Evolutionary conservation across 1,140 invertebrate genomes (phyloP), one percentile per base, ranked within the genome.

Genomic region (Solenopsis invicta): DNA sequence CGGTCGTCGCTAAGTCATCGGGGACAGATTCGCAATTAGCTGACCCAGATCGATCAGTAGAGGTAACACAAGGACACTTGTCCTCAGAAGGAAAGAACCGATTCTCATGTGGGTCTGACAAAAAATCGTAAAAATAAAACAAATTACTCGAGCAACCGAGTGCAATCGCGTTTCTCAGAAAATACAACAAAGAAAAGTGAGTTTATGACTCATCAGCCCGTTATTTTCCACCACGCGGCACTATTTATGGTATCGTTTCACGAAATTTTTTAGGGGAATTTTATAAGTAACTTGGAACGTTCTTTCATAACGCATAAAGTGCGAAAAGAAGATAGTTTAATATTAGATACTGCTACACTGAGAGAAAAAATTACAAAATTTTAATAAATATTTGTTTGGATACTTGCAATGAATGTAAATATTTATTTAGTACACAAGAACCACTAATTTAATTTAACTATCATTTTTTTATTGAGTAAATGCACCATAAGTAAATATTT

Each of bases 41-140:
- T 94, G 92, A 94, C 92, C 92, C 67, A 93, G 88, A 93, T 94
- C 76, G 87, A 87, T 89, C 87, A 84, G 91, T 93, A 93, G 90
- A 89, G 84, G 72, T 90, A 90, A 74, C 81, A 77, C 91, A 93
- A 93, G 92, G 92, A 66, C 72, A 45, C 1, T 50, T 54, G n/a
- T 34, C 37, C 64, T 59, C 56, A 82, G 67, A 87, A 74, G 85
- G 50, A 85, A 75, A 85, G 52, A 78, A 76, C 16, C 24, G 62
- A 66, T 77, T 4, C 9, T 74, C 52, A 10, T 41, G 13, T 56
- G 41, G 12, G 29, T 29, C 41, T 45, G 67, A 50, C 54, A 71
- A 64, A 84, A 86, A 76, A 16, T 87, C 29, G 62, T 12, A 37
- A 81, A 88, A 82, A 87, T 67, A 66, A 56, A 9, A 21, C 9